phyloP scores from a whole-genome alignment of 2,888 invertebrate species.

The Coenonympha arcania region DNA sequence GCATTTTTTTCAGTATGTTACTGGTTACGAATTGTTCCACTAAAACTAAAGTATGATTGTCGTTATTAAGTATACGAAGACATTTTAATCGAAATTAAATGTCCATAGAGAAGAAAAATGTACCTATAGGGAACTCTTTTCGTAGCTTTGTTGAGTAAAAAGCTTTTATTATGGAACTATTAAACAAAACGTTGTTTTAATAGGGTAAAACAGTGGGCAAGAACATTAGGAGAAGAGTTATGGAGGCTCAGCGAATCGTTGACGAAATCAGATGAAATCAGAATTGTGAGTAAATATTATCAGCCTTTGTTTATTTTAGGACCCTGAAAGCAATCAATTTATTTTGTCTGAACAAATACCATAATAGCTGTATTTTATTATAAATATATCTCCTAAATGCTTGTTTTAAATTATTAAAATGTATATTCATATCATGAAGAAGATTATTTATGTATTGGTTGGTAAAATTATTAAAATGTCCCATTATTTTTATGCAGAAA shows the following conservation, averaged over 20 bases:
- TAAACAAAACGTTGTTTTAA: constrained; percentile 32
- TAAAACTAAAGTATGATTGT: no score
- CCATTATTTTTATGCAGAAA: constrained; percentile 69
- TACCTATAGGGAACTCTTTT: no score
- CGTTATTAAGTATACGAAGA: no score
- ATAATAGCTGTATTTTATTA: background rate
- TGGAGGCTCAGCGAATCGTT: constrained; percentile 84
- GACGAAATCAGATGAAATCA: constrained; percentile 84
- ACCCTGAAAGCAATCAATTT: no score
- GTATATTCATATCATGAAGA: background rate
- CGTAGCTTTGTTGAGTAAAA: no score
- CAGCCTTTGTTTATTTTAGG: background rate
- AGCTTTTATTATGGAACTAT: background rate
- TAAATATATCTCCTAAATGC: no score
- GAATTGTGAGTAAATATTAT: constrained; percentile 74
- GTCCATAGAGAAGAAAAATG: no score
- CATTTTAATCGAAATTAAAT: no score
- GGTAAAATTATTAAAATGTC: background rate
- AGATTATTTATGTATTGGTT: background rate
- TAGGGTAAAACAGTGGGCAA: constrained; percentile 87
- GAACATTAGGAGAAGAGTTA: constrained; percentile 83
- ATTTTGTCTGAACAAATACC: no score
- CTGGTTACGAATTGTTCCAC: no score
- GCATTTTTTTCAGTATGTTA: no score
- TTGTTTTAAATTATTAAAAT: background rate